phyloP scores from a whole-genome alignment of 1,140 invertebrate genomes.

The Plodia interpunctella region DNA sequence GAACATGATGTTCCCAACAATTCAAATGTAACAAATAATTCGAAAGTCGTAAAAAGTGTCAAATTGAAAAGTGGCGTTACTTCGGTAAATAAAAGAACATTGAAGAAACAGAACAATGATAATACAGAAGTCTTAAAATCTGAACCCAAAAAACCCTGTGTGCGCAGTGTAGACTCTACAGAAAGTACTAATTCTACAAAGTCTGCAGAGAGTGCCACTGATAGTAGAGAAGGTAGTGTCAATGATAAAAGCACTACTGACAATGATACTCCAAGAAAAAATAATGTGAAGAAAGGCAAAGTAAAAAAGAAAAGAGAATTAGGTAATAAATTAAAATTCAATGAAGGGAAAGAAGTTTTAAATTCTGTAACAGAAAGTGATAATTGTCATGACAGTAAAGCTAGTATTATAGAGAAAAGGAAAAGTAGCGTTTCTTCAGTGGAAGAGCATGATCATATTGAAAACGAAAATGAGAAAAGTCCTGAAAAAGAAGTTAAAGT shows the following conservation, averaged over 20 bases:
- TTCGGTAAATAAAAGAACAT: conserved; percentile 50
- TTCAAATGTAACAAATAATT: conserved; percentile 51
- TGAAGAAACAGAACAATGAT: conserved; percentile 62
- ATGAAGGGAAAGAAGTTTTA: conserved; percentile 39
- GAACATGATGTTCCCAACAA: conserved; percentile 50
- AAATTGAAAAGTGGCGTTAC: conserved; percentile 54
- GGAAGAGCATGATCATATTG: conserved; percentile 44
- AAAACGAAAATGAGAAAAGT: conserved; percentile 50
- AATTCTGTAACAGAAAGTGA: conserved; percentile 50
- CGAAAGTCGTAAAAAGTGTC: conserved; percentile 49
- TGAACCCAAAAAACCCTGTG: conserved; percentile 63
- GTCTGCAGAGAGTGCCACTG: conserved; percentile 56
- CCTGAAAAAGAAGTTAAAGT: conserved; percentile 47
- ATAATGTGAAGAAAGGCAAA: conserved; percentile 53
- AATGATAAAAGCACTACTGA: conserved; percentile 56
- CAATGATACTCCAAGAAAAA: conserved; percentile 51
- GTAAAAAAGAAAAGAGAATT: conserved; percentile 49
- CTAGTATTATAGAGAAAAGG: conserved; percentile 66
- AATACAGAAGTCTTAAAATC: conserved; percentile 48
- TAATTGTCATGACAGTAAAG: conserved; percentile 57
- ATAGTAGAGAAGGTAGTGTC: conserved; percentile 49
- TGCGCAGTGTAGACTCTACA: conserved; percentile 48
- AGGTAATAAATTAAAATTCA: conserved; percentile 46
- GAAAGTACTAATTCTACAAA: conserved; percentile 65
- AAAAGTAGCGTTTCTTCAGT: conserved; percentile 67